Base-by-base conservation (phyloP, 2,888 invertebrate species). In the Steinernema scapterisci region DNA sequence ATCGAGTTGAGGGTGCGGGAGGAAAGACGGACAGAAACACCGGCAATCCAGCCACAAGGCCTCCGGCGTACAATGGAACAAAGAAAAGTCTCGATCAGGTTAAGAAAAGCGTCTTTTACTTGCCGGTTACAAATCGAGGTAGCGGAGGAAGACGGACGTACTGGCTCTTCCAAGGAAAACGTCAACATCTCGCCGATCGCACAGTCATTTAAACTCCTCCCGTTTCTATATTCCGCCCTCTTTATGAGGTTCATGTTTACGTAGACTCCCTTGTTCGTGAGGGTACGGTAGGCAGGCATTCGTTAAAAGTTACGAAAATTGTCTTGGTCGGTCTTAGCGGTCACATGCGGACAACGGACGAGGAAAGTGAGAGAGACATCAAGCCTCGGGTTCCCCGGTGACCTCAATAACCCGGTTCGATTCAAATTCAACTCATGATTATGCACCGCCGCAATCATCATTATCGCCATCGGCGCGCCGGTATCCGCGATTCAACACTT, bases 1-100 rank as follows among this genome's bases (percentile, higher is more conserved):
- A 38, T 38, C 21, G 21, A 27, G 63, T 27, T 25, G 63, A 63
- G 63, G 63, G 63, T 54, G 16, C 5, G 27, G 13, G 63, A 25
- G 25, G 38, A 16, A 63, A 63, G 63, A 63, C 63, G 63, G 27
- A 63, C 63, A 63, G 63, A 63, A 27, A 63, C 63, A 63, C 31
- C 63, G 63, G 63, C 63, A 63, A 63, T 63, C 63, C 63, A 31
- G 63, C 63, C 63, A 63, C 63, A 63, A 63, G 63, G 38, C 63
- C 63, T 63, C 63, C 16, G 38, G 63, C 63, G 63, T 63, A 63
- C 63, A 63, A 63, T 63, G 63, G 63, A 63, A 63, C 63, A 63
- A 63, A 63, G 63, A 13, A 27, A 63, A 63, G 63, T 63, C 63
- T 63, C 63, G 63, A 63, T 63, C 63, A 63, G 25, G 63, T 63